Conservation (phyloP, 2,888 invertebrate genomes). For the Carterocephalus palaemon region DNA sequence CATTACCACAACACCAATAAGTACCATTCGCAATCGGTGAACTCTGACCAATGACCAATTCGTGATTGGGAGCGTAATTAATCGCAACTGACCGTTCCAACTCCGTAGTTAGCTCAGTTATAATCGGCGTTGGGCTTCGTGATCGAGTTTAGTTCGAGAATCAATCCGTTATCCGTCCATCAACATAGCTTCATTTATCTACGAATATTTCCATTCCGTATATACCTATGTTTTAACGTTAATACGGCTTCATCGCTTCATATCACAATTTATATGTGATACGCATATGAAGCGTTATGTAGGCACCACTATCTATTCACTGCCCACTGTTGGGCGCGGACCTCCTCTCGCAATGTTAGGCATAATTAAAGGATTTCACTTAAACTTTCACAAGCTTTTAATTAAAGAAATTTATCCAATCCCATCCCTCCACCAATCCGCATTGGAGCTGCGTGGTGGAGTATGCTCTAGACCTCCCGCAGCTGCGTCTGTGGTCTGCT, state of each 20-base stretch:
- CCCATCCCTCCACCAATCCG: no score
- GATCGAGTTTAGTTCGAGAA: constrained; percentile 30
- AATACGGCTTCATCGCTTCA: constrained; percentile 16
- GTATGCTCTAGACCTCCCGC: no score
- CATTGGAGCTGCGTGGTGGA: no score
- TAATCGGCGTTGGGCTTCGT: constrained; percentile 32
- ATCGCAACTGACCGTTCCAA: constrained; percentile 37
- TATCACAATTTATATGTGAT: no score
- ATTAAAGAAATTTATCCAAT: no score
- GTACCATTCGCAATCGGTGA: constrained; percentile 22
- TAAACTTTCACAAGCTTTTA: no score
- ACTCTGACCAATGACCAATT: constrained; percentile 37
- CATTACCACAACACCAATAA: constrained; percentile 1
- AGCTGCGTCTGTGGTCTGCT: no score
- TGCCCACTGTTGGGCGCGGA: no score
- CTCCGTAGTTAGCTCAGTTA: constrained; percentile 27
- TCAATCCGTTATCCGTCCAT: constrained; percentile 48
- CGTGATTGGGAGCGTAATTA: constrained; percentile 52
- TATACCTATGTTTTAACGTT: constrained; percentile 30
- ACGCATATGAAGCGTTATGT: no score
- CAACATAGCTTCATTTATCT: constrained; percentile 45
- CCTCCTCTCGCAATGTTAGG: no score
- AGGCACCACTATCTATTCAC: no score
- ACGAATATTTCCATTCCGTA: constrained; percentile 40
- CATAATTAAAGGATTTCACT: no score